phyloP scores from a whole-genome alignment of 2,797 vertebrate species.

The Melanotaenia boesemani region DNA sequence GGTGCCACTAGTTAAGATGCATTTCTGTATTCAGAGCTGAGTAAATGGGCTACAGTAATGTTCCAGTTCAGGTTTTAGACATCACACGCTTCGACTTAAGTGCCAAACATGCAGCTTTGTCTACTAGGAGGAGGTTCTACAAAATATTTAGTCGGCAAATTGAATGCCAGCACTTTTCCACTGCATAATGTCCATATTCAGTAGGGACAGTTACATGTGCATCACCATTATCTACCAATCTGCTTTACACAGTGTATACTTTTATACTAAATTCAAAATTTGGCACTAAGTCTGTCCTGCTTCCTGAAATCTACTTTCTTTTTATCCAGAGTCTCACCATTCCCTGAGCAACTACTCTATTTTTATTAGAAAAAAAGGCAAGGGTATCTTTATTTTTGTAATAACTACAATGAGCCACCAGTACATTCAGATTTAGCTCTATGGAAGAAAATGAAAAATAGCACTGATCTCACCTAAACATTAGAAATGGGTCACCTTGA shows the following conservation, averaged over 20 bases:
- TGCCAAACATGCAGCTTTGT: constrained; percentile 20
- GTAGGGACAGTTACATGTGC: background rate
- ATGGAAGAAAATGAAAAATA: constrained; percentile 9
- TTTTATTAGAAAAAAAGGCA: constrained; percentile 13
- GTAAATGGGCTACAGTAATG: constrained; percentile 36
- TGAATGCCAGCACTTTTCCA: constrained; percentile 60
- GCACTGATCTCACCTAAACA: background rate
- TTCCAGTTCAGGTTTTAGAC: constrained; percentile 30
- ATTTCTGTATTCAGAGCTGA: constrained; percentile 58
- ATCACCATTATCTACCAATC: constrained; percentile 6
- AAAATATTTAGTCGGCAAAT: constrained; percentile 50
- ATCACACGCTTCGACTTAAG: constrained; percentile 13
- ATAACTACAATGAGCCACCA: constrained; percentile 18
- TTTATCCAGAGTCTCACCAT: constrained; percentile 19
- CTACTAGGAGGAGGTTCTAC: constrained; percentile 50
- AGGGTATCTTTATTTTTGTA: constrained; percentile 24
- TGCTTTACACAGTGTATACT: background rate
- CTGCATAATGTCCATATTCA: constrained; percentile 21
- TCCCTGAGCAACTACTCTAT: constrained; percentile 1
- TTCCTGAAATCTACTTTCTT: constrained; percentile 9
- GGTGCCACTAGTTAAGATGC: constrained; percentile 29
- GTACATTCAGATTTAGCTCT: constrained; percentile 10
- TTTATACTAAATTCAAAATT: constrained; percentile 20
- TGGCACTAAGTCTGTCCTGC: background rate
- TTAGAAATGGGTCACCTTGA: no score